A percentile compares a stretch with the other conserved stretches of the same genome.
Conservation (phyloP, 2,113 vertebrate species). For the Arenaria interpres region DNA sequence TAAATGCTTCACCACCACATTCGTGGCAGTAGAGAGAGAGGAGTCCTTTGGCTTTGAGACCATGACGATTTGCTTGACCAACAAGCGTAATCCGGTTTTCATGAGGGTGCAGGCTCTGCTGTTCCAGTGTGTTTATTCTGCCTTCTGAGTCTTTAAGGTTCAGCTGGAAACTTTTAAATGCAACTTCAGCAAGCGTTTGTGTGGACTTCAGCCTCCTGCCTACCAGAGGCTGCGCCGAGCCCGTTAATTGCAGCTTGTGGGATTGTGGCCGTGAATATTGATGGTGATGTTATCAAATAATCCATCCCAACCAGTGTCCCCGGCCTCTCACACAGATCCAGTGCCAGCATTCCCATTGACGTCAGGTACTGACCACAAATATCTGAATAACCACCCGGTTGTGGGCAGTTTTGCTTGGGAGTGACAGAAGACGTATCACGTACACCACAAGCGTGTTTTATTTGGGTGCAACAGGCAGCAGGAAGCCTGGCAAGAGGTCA, state of each 20-base stretch:
- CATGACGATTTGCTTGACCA: background rate
- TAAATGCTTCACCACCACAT: background rate
- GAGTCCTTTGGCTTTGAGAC: background rate
- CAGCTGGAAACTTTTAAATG: background rate
- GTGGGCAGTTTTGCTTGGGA: background rate
- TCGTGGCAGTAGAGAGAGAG: accelerated
- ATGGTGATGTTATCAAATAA: background rate
- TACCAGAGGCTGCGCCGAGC: background rate
- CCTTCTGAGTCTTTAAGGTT: background rate
- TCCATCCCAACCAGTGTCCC: background rate
- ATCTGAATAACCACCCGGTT: background rate
- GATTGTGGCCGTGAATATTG: background rate
- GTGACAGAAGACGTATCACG: background rate
- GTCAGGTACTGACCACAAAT: background rate
- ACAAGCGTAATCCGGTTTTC: background rate
- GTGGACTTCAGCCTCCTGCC: background rate
- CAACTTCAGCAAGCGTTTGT: background rate
- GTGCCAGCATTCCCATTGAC: background rate
- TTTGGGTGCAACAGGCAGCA: background rate
- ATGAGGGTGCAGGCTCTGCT: background rate
- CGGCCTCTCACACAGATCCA: background rate
- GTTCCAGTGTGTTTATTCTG: background rate
- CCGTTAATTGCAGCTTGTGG: background rate
- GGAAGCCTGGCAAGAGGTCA: background rate
- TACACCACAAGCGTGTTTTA: background rate